Conservation (phyloP, 23 tunicate genomes). For the Trididemnum miniatum region DNA sequence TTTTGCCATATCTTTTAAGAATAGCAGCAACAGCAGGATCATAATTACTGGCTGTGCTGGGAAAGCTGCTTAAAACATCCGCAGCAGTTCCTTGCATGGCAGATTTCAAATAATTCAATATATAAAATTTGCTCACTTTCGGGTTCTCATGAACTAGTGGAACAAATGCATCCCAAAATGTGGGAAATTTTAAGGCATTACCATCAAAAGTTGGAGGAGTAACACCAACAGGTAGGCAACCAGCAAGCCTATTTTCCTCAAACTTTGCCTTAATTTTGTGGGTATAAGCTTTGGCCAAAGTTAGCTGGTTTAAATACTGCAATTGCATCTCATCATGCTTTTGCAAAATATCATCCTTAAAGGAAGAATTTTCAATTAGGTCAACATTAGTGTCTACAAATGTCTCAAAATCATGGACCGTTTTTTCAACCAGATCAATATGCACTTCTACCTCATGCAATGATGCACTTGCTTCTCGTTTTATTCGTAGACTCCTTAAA, state of each 20-base stretch:
- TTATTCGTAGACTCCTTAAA: background rate
- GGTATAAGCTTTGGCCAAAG: background rate
- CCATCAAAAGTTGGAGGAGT: background rate
- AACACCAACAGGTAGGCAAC: background rate
- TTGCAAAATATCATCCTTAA: background rate
- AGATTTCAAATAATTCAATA: background rate
- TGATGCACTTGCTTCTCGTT: background rate
- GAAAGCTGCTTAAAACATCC: background rate
- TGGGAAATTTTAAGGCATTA: background rate
- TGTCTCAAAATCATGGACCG: background rate
- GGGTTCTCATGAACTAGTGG: background rate
- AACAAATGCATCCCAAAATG: conserved; percentile 12
- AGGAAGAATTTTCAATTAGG: background rate
- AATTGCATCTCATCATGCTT: background rate
- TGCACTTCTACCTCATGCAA: background rate
- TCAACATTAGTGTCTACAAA: background rate
- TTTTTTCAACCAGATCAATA: background rate
- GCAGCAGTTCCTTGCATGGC: background rate
- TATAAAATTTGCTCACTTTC: background rate
- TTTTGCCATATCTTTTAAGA: background rate
- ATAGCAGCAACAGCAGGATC: background rate
- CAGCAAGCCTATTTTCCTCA: background rate
- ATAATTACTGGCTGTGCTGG: background rate
- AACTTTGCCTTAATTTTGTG: background rate
- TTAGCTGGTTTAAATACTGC: too few relatives aligned